phyloP scores from a whole-genome alignment of 2,888 invertebrate genomes.

The Eumacrocentrus americanus region DNA sequence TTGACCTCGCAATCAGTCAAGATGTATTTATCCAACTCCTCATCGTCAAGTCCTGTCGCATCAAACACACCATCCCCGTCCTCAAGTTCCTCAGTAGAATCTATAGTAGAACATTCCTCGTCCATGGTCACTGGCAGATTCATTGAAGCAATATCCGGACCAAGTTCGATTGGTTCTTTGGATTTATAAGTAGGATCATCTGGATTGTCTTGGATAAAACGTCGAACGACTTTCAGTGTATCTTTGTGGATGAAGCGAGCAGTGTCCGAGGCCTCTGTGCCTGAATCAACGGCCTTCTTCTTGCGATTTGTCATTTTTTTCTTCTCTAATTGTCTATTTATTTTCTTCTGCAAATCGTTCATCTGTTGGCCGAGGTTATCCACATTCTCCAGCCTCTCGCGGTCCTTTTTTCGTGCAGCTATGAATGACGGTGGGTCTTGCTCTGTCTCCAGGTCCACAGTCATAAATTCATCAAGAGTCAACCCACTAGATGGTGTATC shows the following conservation, averaged over 20 bases:
- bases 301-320: slow-evolving; percentile 50
- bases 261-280: slow-evolving; percentile 53
- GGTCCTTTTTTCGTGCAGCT: slow-evolving; percentile 86
- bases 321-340: slow-evolving; percentile 78
- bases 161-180: slow-evolving; percentile 56
- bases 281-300: slow-evolving; percentile 22
- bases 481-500: slow-evolving; percentile 95
- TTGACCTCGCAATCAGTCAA: slow-evolving; percentile 80
- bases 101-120: slow-evolving; percentile 57
- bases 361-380: slow-evolving; percentile 65
- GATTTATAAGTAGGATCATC: not conserved
- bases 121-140: slow-evolving; percentile 69
- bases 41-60: slow-evolving; percentile 83
- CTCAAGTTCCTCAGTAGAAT: slow-evolving; percentile 38
- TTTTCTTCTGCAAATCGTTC: slow-evolving; percentile 82
- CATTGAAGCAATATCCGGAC: slow-evolving; percentile 79
- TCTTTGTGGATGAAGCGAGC: slow-evolving; percentile 62
- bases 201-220: slow-evolving; percentile 57
- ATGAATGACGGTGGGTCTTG: slow-evolving; percentile 96
- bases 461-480: slow-evolving; percentile 96
- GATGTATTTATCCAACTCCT: slow-evolving; percentile 87
- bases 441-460: slow-evolving; percentile 93
- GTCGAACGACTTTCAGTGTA: slow-evolving; percentile 60
- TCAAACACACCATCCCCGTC: slow-evolving; percentile 65
- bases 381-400: slow-evolving; percentile 77